Evolutionary conservation across 2,888 invertebrate species (phyloP), one percentile per base, ranked within the genome.

Genomic region (Mythimna loreyi): DNA sequence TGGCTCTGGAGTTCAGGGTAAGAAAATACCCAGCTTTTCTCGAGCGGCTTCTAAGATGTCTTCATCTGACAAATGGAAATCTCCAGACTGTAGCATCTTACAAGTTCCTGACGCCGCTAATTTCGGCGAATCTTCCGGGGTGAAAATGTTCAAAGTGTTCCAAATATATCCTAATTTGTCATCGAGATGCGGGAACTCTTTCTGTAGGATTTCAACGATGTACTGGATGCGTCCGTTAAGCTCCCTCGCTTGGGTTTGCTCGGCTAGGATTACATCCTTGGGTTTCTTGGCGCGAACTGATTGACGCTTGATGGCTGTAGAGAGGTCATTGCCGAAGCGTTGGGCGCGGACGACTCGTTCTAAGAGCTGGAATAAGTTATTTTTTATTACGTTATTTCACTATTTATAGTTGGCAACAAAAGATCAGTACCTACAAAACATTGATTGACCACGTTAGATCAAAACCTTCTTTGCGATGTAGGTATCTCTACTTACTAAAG

Each of bases 291-390:
- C 86, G 49, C 89, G 90, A 2, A 95, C 77, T 0, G 92, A 91
- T 64, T 93, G 93, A 0, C 94, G 91, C 68, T 96, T 96, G 2
- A 96, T 88, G 0, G 97, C 92, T 3, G 95, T 95, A 0, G 93
- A 85, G 65, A 97, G 96, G 81, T 97, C 96, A 77, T 95, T 96
- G 40, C 97, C 96, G 75, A 97, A 97, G 40, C 97, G 97, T 88
- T 98, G 98, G 81, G 97, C 96, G 58, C 97, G 96, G 1, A 98
- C 96, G 25, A 98, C 96, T 56, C 93, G 93, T 75, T 96, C 96
- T 45, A 96, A 84, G 8, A 96, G 92, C 95, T 96, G 87, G 0
- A 84, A 87, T 0, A 6, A 36, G 23, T 21, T 33, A 40, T 28
- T 19, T 43, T n/a, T 50, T 5, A 21, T 21, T 40, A 53, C 21